A percentile compares a stretch with the other conserved stretches of the same genome.
Conservation (phyloP, 2,797 vertebrate species). For the Characodon lateralis region DNA sequence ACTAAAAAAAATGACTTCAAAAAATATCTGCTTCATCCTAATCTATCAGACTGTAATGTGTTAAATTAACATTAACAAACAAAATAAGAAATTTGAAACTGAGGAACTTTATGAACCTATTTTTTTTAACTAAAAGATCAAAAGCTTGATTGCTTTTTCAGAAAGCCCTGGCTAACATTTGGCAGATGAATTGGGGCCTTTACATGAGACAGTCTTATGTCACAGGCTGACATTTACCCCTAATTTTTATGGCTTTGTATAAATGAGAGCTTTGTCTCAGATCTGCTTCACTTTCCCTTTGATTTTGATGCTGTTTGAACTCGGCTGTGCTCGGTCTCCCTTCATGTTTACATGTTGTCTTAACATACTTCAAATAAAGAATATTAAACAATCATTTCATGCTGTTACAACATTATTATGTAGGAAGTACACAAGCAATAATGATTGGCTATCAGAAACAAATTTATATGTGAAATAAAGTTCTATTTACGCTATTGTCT, state of each 20-base stretch:
- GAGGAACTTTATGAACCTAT: neutral
- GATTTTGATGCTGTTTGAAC: constrained; percentile 4
- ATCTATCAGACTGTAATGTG: neutral
- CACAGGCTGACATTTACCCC: neutral
- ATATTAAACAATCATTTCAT: neutral
- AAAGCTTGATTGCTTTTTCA: neutral
- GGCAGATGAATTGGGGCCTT: constrained; percentile 2
- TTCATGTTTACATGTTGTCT: neutral
- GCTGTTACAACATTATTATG: neutral
- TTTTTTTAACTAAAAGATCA: neutral
- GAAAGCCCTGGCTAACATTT: neutral
- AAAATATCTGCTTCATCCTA: neutral
- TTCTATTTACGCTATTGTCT: neutral
- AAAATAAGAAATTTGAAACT: neutral
- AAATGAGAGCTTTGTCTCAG: neutral
- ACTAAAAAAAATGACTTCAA: neutral
- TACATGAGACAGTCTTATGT: neutral
- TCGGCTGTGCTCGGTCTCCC: neutral
- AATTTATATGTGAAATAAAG: neutral
- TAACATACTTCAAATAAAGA: neutral
- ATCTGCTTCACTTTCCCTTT: neutral
- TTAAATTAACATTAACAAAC: neutral
- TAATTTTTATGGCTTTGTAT: neutral
- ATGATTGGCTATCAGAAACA: neutral
- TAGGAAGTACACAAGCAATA: neutral